phyloP scores from a whole-genome alignment of 2,888 invertebrate genomes.

The Nasonia oneida region DNA sequence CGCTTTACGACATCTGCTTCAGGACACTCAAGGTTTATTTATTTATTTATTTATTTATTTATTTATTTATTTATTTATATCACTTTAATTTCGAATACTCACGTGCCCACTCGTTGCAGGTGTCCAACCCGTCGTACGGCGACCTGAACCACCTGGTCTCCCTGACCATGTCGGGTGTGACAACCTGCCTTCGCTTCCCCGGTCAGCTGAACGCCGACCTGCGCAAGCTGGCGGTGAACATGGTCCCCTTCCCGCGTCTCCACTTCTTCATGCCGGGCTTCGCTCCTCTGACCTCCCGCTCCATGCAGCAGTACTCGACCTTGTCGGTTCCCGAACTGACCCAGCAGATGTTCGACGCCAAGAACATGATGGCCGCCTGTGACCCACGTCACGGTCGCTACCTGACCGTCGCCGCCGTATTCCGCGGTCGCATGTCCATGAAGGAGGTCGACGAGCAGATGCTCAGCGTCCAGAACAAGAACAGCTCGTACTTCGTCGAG shows the following conservation, averaged over 20 bases:
- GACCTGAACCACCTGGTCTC: conserved; percentile 96
- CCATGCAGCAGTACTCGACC: conserved; percentile 87
- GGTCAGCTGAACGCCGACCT: conserved; percentile 97
- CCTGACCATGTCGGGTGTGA: conserved; percentile 92
- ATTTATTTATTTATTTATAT: no score
- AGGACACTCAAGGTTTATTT: conserved; percentile 87
- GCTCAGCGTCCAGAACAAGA: conserved; percentile 85
- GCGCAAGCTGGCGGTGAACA: conserved; percentile 95
- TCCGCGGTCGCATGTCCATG: conserved; percentile 87
- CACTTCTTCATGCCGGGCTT: conserved; percentile 95
- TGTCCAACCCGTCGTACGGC: conserved; percentile 95
- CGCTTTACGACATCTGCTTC: conserved; percentile 96
- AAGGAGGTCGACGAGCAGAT: conserved; percentile 89
- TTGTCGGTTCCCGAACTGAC: conserved; percentile 89
- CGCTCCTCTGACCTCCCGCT: conserved; percentile 88
- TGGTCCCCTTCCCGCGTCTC: conserved; percentile 95
- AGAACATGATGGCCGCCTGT: conserved; percentile 91
- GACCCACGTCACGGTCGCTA: conserved; percentile 88
- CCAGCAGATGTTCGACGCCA: conserved; percentile 90
- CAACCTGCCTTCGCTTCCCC: conserved; percentile 94
- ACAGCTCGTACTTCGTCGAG: conserved; percentile 85
- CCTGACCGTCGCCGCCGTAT: conserved; percentile 87
- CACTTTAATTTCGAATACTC: not conserved
- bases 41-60: no score
- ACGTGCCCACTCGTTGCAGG: conserved; percentile 17